A percentile compares a stretch with the other conserved stretches of the same genome.
These are phyloP conservation scores for Macaria liturata DNA, from an alignment of 2,888 invertebrate genomes.

Conservation along the genomic window DNA sequence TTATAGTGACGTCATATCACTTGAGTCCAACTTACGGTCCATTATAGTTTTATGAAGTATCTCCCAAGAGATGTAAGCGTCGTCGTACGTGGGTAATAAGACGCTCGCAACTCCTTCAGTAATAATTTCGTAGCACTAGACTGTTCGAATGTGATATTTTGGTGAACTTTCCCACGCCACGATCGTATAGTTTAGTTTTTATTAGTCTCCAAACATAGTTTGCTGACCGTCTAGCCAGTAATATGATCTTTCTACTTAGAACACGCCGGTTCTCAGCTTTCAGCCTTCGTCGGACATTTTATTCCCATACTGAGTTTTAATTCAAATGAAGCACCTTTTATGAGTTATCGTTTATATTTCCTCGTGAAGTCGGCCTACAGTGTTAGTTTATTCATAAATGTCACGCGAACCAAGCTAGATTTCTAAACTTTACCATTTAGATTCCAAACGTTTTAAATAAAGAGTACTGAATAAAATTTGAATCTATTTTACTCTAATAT, in stretches of 20 bases:
- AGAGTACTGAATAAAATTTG: no score
- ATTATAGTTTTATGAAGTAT: constrained; percentile 14
- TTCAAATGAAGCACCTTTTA: no score
- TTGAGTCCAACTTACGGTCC: no score
- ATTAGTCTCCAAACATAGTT: constrained; percentile 10
- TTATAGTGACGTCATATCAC: no score
- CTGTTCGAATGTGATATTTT: constrained; percentile 16
- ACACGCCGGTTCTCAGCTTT: no score
- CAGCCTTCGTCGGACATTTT: no score
- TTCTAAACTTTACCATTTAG: not conserved
- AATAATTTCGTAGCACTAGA: constrained; percentile 26
- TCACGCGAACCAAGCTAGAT: constrained; percentile 1
- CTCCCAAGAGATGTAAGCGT: constrained; percentile 29
- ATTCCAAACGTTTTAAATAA: not conserved
- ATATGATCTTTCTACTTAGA: constrained; percentile 9
- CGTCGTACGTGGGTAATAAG: constrained; percentile 54
- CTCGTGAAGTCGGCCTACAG: no score
- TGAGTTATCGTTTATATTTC: no score
- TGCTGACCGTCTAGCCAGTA: constrained; percentile 7
- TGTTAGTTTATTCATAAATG: constrained; percentile 3
- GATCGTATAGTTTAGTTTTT: constrained; percentile 17
- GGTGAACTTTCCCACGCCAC: constrained; percentile 14
- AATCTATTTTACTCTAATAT: no score
- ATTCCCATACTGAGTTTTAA: no score
- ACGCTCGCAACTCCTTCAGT: constrained; percentile 39